Base-by-base conservation (phyloP, 2,888 invertebrate genomes). In the Pollenia amentaria region DNA sequence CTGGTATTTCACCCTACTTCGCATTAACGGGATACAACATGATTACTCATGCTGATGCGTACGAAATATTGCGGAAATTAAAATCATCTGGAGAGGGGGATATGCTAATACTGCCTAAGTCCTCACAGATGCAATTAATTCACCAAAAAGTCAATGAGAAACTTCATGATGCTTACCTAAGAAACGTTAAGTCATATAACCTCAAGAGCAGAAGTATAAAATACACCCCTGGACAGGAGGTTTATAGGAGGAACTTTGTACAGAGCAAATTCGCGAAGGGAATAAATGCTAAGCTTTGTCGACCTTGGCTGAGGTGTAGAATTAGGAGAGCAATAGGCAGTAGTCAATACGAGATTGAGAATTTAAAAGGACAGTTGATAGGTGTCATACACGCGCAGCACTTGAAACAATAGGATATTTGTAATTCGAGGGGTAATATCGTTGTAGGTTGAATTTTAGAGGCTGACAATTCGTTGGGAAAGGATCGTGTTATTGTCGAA, bases 221-320 rank as follows among this genome's bases (percentile, higher is more conserved):
- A 29, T 62, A 29, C 4, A 42, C 1, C 3, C 40, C 38, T 2
- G 62, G 62, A 0, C 62, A 62, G 16, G 62, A 62, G 16, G 42
- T 62, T 3, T 62, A 16, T 42, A 38, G 42, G 2, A 29, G 2
- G 2, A 29, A 29, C 29, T 29, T 29, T 29, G 2, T 29, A 1
- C 29, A 29, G 3, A 16, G 42, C n/a, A 16, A 62, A 62, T 16
- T 64, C 18, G 16, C 62, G 3, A 62, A 62, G 9, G 62, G 62
- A 7, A 62, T 62, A 16, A 62, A 62, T 42, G 38, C 62, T 9
- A 62, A 62, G n/a, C 42, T 62, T 10, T 42, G 62, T 16, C 42
- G 14, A 42, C 62, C 62, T 1, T 62, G 62, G 64, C 42, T 64
- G 16, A 64, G n/a, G 11, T 64, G 64, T 14, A n/a, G 64, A n/a